Evolutionary conservation across 2,113 vertebrate species (phyloP).

Genomic region (Hippoglossus stenolepis): DNA sequence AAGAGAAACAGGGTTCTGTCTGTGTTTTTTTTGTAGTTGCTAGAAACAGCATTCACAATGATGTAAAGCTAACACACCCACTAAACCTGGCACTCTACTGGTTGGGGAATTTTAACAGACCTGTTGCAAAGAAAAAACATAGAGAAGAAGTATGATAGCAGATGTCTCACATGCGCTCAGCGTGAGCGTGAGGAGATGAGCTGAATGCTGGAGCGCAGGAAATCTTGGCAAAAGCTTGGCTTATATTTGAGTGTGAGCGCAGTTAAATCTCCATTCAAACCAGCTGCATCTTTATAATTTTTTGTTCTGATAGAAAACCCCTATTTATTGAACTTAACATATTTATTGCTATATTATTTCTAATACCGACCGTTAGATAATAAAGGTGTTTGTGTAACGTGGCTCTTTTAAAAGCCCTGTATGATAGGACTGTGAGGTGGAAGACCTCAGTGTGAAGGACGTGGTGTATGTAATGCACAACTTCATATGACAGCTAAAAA

Average conservation of each 20-base stretch:
- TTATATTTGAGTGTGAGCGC: no score
- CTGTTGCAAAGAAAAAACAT: no score
- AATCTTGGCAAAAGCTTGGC: no score
- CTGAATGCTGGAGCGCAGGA: no score
- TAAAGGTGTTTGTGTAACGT: conserved; percentile 13
- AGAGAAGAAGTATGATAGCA: background rate
- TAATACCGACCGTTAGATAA: conserved; percentile 30
- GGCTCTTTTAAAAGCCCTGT: conserved; percentile 16
- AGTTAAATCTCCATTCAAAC: conserved; percentile 4
- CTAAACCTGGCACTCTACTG: no score
- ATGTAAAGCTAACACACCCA: no score
- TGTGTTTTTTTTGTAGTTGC: no score
- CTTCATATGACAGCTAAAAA: background rate
- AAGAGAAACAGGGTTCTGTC: no score
- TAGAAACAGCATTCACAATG: no score
- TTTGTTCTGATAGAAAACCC: conserved; percentile 12
- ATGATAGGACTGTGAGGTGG: conserved; percentile 5
- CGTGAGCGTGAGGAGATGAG: no score
- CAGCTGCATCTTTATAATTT: conserved; percentile 22
- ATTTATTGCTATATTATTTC: conserved; percentile 63
- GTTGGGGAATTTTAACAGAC: no score
- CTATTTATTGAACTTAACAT: conserved; percentile 67
- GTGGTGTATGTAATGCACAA: conserved; percentile 31
- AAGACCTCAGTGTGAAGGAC: conserved; percentile 9
- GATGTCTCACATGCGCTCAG: no score